Base-by-base conservation (phyloP, 2,888 invertebrate species). In the Oegoconia quadripuncta region DNA sequence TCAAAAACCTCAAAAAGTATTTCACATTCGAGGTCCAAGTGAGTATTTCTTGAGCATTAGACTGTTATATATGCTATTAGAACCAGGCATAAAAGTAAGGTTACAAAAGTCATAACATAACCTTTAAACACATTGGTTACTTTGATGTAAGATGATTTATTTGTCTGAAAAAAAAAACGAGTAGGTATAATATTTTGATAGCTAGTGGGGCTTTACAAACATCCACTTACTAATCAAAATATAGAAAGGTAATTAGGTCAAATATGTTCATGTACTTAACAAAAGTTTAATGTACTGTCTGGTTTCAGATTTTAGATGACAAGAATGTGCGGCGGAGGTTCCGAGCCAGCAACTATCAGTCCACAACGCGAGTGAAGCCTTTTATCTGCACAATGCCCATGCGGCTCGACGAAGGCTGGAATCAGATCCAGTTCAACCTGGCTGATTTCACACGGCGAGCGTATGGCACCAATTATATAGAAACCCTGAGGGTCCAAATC, bases 381-480 rank as follows among this genome's bases (percentile, higher is more conserved):
- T 98, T 98, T 72, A 98, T 98, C 60, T 97, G 97, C 65, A 97
- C 97, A 5, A 97, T 98, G 97, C 98, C 98, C 0, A 95, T 98
- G 93, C 89, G 97, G 41, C 87, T 98, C 46, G 96, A 97, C 60
- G 95, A 97, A 63, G 98, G 98, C 20, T 97, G 97, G 97, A 97
- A 97, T 68, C 93, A 94, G 81, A 96, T 98, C 53, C 97, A 97
- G 74, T 97, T 98, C 74, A 97, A 98, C 81, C 88, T 98, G 48
- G 95, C 96, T 3, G 97, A 98, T 80, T 97, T 98, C 74, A 97
- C 96, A 5, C 89, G 95, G 53, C 88, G 97, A 61, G 97, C 97
- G 1, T 98, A 98, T 70, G 97, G 97, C n/a, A 97, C 97, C 9
- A 97, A 95, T 76, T 98, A 97, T 80, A 93, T 97, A 38, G 97